phyloP scores from a whole-genome alignment of 2,888 invertebrate genomes.

The Melanotus villosus region DNA sequence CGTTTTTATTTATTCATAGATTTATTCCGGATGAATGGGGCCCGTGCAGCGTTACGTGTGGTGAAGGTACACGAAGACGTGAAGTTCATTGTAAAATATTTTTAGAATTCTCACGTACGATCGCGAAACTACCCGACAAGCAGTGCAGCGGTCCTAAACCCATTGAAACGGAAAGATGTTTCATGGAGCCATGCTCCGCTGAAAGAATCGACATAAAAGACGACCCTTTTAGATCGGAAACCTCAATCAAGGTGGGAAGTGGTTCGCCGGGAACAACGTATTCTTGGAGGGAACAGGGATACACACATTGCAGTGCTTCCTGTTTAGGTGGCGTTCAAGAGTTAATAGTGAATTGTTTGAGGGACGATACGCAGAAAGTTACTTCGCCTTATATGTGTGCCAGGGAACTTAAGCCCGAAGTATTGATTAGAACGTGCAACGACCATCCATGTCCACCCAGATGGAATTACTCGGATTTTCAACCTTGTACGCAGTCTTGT shows the following conservation, averaged over 20 bases:
- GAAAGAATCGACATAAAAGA: conserved; percentile 71
- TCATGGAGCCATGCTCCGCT: conserved; percentile 81
- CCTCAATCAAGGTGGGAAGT: conserved; percentile 60
- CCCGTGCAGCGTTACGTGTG: conserved; percentile 84
- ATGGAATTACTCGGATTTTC: conserved; percentile 93
- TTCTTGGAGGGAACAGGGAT: conserved; percentile 91
- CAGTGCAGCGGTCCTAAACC: conserved; percentile 92
- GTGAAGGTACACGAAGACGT: conserved; percentile 88
- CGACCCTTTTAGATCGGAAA: conserved; percentile 58
- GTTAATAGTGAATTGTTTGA: conserved; percentile 88
- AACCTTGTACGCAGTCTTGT: conserved; percentile 92
- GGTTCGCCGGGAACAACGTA: conserved; percentile 86
- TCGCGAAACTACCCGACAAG: conserved; percentile 88
- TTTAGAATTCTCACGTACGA: conserved; percentile 90
- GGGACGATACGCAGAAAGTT: conserved; percentile 88
- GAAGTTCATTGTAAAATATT: conserved; percentile 96
- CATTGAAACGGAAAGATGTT: conserved; percentile 84
- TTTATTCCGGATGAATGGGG: conserved; percentile 96
- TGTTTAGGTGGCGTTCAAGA: conserved; percentile 93
- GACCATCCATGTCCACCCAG: conserved; percentile 96
- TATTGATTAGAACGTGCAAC: conserved; percentile 91
- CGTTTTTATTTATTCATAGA: conserved; percentile 70
- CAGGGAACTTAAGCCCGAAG: conserved; percentile 89
- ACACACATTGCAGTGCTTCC: conserved; percentile 93
- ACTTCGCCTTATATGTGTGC: conserved; percentile 92